Percentiles rank a stretch among this genome's conserved stretches.
phyloP scores from a whole-genome alignment of 2,888 invertebrate species.

The Rutpela maculata region DNA sequence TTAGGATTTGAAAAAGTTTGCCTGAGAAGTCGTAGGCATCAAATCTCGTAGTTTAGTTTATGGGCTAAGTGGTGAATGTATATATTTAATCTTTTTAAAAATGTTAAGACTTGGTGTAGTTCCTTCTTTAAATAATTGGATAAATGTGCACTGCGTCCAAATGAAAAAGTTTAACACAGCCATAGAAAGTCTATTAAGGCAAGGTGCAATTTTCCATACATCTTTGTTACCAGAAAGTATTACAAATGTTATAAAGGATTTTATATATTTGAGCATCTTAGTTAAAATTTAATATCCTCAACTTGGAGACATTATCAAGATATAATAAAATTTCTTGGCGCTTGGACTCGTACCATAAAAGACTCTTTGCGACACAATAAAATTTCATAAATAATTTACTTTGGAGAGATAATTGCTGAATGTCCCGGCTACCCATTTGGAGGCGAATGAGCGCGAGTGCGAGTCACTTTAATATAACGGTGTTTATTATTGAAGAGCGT shows the following conservation, averaged over 20 bases:
- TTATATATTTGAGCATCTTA: conserved; percentile 30
- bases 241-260: conserved; percentile 24
- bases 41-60: no score
- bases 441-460: conserved; percentile 32
- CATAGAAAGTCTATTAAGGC: neutral
- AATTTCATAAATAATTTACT: conserved; percentile 70
- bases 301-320: conserved; percentile 76
- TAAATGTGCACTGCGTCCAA: no score
- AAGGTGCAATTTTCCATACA: neutral
- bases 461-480: conserved; percentile 59
- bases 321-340: conserved; percentile 76
- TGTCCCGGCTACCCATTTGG: conserved; percentile 28
- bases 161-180: no score
- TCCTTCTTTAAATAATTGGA: no score
- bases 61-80: no score
- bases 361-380: conserved; percentile 65
- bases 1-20: no score
- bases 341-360: conserved; percentile 66
- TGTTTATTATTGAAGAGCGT: conserved; percentile 71
- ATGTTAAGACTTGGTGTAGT: no score
- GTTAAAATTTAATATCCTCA: conserved; percentile 42
- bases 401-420: conserved; percentile 45
- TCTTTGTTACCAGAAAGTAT: neutral
- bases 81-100: no score
- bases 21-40: no score